Percentiles rank a stretch among this genome's conserved stretches.
phyloP scores from a whole-genome alignment of 2,113 vertebrate genomes.

The Prietella phreatophila region DNA sequence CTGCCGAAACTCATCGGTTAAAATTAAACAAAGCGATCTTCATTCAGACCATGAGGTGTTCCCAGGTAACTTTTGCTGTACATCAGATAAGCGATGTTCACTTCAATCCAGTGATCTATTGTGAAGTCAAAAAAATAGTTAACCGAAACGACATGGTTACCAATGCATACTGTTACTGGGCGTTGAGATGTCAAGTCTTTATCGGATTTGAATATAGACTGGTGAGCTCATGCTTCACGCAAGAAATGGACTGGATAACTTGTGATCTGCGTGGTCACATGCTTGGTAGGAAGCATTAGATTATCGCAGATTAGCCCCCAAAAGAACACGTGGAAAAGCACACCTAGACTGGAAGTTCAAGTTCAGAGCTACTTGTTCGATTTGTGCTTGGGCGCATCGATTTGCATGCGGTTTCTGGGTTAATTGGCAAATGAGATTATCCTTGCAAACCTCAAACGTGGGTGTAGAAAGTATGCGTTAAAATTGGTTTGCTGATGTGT shows the following conservation, averaged over 20 bases:
- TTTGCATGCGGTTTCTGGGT: neutral
- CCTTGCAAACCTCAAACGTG: neutral
- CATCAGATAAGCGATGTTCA: neutral
- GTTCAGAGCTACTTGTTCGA: neutral
- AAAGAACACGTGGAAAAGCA: constrained; percentile 70
- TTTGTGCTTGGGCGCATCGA: neutral
- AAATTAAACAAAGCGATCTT: neutral
- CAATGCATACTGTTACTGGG: neutral
- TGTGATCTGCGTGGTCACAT: constrained; percentile 32
- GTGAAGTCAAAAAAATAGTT: neutral
- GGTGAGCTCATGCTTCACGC: neutral
- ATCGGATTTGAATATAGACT: neutral
- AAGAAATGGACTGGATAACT: neutral
- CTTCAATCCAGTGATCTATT: neutral
- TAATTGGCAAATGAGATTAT: neutral
- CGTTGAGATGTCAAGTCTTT: constrained; percentile 16
- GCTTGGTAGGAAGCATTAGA: constrained; percentile 51
- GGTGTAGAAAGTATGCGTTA: neutral
- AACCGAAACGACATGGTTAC: neutral
- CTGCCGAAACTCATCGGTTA: neutral
- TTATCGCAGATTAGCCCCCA: constrained; percentile 62
- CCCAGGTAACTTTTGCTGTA: neutral
- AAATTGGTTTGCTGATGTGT: neutral
- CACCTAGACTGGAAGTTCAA: neutral
- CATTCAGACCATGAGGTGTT: neutral